These are phyloP conservation scores for Oncorhynchus nerka DNA, from an alignment of 2,113 vertebrate genomes.

Conservation along the genomic window DNA sequence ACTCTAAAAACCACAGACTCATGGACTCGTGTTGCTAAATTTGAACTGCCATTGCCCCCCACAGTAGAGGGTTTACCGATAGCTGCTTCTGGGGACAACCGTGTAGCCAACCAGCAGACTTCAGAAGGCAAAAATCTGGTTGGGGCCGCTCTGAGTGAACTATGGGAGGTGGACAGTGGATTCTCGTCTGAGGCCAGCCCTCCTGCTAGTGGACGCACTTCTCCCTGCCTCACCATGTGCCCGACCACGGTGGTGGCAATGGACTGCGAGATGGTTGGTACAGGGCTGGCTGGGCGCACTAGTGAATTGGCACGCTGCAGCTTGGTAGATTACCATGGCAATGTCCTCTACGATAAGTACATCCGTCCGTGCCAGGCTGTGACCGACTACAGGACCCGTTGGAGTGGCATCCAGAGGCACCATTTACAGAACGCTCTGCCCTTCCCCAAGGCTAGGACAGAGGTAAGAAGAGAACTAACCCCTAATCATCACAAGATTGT, in stretches of 20 bases:
- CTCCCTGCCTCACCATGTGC: conserved; percentile 18
- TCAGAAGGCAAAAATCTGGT: not conserved
- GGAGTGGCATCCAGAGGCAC: conserved; percentile 85
- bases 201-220: conserved; percentile 49
- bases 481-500: no score
- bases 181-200: conserved; percentile 65
- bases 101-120: not conserved
- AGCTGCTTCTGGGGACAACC: not conserved
- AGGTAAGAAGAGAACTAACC: conserved; percentile 70
- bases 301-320: conserved; percentile 91
- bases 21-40: not conserved
- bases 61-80: not conserved
- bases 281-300: conserved; percentile 78
- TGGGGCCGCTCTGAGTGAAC: conserved; percentile 3
- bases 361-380: conserved; percentile 79
- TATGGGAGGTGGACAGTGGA: conserved; percentile 68
- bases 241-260: conserved; percentile 78
- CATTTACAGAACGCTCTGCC: conserved; percentile 80
- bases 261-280: conserved; percentile 98
- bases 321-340: conserved; percentile 83
- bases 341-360: conserved; percentile 88
- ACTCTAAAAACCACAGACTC: conserved; percentile 11
- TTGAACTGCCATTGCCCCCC: not conserved
- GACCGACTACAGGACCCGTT: conserved; percentile 86
- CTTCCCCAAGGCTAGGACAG: conserved; percentile 80